Evolutionary conservation across 1,140 invertebrate species (phyloP).

Genomic region (Protaetia brevitarsis): DNA sequence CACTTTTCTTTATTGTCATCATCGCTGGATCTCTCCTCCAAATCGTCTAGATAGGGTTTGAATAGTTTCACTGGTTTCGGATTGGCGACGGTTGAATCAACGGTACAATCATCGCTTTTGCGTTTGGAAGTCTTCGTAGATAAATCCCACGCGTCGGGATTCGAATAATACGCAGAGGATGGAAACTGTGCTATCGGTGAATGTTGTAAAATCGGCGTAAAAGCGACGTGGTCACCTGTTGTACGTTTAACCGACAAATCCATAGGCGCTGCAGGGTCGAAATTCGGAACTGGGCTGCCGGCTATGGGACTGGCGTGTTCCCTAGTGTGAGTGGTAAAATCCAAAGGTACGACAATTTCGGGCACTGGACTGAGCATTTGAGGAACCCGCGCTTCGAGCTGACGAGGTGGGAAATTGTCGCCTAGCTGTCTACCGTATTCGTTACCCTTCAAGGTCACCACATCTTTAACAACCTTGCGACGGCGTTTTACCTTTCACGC

Average conservation of each 20-base stretch:
- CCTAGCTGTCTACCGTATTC: constrained; percentile 45
- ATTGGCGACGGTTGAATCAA: constrained; percentile 3
- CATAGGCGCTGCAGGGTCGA: constrained; percentile 44
- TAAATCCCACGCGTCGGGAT: constrained; percentile 54
- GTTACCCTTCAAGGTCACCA: constrained; percentile 34
- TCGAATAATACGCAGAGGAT: constrained; percentile 39
- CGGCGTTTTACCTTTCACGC: constrained; percentile 55
- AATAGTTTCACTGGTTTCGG: constrained; percentile 60
- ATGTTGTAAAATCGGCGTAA: constrained; percentile 41
- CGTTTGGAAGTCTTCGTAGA: constrained; percentile 46
- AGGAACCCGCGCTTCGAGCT: constrained; percentile 23
- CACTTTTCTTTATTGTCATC: constrained; percentile 48
- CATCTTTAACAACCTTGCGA: constrained; percentile 30
- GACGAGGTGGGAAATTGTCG: constrained; percentile 32
- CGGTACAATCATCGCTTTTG: constrained; percentile 33
- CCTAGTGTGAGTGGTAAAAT: constrained; percentile 41
- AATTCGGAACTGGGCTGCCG: constrained; percentile 29
- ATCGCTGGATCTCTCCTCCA: constrained; percentile 43
- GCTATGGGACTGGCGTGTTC: constrained; percentile 32
- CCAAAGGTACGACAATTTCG: constrained; percentile 38
- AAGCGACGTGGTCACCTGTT: constrained; percentile 43
- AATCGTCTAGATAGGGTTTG: constrained; percentile 65
- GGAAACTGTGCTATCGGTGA: constrained; percentile 47
- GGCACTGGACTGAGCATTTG: constrained; percentile 34
- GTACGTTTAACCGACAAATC: constrained; percentile 48